Evolutionary conservation across 1,140 invertebrate genomes (phyloP).

Genomic region (Nebria ingens): DNA sequence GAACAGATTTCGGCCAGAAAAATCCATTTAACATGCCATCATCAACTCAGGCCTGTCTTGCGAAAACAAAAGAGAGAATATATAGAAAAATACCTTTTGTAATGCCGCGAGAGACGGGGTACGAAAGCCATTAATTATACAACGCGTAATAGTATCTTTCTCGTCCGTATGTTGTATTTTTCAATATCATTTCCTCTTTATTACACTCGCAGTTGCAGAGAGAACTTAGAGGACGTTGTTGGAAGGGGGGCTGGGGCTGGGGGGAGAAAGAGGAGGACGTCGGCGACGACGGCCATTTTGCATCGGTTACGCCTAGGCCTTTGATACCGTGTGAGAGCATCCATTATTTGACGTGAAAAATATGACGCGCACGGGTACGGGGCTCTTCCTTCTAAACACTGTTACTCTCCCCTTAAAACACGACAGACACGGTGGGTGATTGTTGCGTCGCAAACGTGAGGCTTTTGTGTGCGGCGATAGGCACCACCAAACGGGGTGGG

Average conservation of each 20-base stretch:
- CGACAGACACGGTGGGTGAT: no score
- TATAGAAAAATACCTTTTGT: no score
- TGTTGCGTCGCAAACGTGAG: background rate
- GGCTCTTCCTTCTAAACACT: constrained; percentile 1
- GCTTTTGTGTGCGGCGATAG: no score
- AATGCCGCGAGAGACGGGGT: no score
- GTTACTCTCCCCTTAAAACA: background rate
- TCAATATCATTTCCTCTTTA: constrained; percentile 8
- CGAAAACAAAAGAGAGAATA: no score
- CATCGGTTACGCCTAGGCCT: constrained; percentile 7
- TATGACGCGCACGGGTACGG: background rate
- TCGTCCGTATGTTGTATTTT: constrained; percentile 9
- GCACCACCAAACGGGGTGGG: no score
- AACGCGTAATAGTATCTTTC: no score
- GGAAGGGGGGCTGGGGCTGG: no score
- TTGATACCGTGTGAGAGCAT: constrained; percentile 2
- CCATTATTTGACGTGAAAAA: constrained; percentile 5
- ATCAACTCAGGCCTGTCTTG: no score
- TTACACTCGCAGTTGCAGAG: background rate
- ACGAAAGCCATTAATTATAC: no score
- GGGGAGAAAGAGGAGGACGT: background rate
- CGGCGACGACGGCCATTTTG: background rate
- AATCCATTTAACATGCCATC: no score
- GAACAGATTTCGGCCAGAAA: no score
- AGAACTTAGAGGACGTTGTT: background rate